Base-by-base conservation (phyloP, 2,888 invertebrate genomes). In the Laothoe populi region DNA sequence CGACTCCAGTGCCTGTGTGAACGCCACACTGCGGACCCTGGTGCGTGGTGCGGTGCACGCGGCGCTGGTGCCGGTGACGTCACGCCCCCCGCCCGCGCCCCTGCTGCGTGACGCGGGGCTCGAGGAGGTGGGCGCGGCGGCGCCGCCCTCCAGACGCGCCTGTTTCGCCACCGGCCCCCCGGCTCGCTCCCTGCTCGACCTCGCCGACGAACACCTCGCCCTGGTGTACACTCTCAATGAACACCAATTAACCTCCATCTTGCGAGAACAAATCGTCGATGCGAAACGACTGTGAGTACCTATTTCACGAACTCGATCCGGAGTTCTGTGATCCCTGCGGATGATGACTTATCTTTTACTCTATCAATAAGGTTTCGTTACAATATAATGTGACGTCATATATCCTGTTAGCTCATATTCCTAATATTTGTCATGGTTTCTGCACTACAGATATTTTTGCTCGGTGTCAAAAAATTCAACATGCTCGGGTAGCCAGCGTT, bases 111-210 rank as follows among this genome's bases (percentile, higher is more conserved):
- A 19, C 31, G 53, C 53, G 31, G 53, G 53, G 19, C 53, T 49
- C 26, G 49, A 26, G 26, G 49, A 44, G 44, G 44, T 44, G 19
- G 44, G 44, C 10, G 44, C 44, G 19, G 44, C 44, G 44, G 26
- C 49, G 26, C 49, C 49, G 26, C 49, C 49, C 2, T 62, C 77
- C 63, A 82, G 82, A 62, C 83, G 88, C 61, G 70, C 78, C 42
- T 89, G 89, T 73, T 66, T 75, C 63, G 79, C 73, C 35, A 62
- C 71, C 5, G 66, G 60, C 23, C 59, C 74, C 23, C 62, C 73
- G 21, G 72, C 79, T 59, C 79, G 82, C 65, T 86, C 89, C 19
- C 74, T 90, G 64, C 80, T 84, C 11, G 89, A 89, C 70, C 77
- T 88, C 26, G 73, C 80, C 4, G 81, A 82, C 59, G 57, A 67